These are phyloP conservation scores for Tetraodon nigroviridis DNA, from an alignment of 2,113 vertebrate genomes.

Conservation along the genomic window DNA sequence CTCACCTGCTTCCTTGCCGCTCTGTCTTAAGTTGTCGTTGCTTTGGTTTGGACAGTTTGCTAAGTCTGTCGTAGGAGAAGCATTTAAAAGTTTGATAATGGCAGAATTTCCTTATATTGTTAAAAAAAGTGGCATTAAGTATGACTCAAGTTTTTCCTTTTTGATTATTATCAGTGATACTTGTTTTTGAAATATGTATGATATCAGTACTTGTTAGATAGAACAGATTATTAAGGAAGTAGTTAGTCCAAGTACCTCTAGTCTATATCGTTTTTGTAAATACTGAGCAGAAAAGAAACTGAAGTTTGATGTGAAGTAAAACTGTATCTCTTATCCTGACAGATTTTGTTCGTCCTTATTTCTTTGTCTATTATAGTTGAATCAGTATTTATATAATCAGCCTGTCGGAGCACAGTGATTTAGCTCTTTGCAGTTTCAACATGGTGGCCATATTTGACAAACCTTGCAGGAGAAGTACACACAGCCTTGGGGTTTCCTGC, in stretches of 20 bases:
- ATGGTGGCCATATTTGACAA: neutral
- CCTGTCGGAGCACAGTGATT: slow-evolving; percentile 29
- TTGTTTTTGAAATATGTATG: slow-evolving; percentile 59
- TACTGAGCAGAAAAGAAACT: slow-evolving; percentile 55
- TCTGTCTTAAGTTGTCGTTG: slow-evolving; percentile 28
- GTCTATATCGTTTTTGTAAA: slow-evolving; percentile 71
- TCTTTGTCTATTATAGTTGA: slow-evolving; percentile 55
- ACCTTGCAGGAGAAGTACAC: slow-evolving; percentile 5
- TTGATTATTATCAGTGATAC: slow-evolving; percentile 42
- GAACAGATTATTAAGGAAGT: slow-evolving; percentile 68
- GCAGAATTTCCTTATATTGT: slow-evolving; percentile 27
- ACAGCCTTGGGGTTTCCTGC: neutral
- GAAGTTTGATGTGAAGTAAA: slow-evolving; percentile 62
- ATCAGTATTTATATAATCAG: slow-evolving; percentile 57
- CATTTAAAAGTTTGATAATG: slow-evolving; percentile 17
- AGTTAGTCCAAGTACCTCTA: slow-evolving; percentile 71
- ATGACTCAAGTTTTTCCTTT: slow-evolving; percentile 29
- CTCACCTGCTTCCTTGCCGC: slow-evolving; percentile 28
- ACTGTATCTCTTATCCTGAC: slow-evolving; percentile 47
- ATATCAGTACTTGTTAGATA: slow-evolving; percentile 70
- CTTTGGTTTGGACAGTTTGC: slow-evolving; percentile 32
- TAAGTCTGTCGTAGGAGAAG: slow-evolving; percentile 2
- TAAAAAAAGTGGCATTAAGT: slow-evolving; percentile 36
- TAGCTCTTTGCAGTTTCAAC: slow-evolving; percentile 8
- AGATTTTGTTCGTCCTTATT: slow-evolving; percentile 47